Evolutionary conservation across 2,888 invertebrate genomes (phyloP).

Genomic region (Andrena flavipes): DNA sequence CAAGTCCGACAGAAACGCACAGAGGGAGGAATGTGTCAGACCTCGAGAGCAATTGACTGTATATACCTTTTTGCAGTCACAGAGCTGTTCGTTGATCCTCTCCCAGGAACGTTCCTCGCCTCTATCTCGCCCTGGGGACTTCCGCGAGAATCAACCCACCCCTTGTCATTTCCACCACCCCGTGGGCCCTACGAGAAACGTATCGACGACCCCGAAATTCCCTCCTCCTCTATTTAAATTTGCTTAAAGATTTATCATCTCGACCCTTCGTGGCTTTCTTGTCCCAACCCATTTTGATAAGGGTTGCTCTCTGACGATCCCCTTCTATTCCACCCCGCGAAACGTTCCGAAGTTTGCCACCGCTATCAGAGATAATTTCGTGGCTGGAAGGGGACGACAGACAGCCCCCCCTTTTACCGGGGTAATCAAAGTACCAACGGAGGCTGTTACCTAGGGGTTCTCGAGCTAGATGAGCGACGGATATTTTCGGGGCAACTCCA

Average conservation of each 20-base stretch:
- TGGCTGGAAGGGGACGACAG: conserved; percentile 19
- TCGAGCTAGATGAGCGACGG: conserved; percentile 3
- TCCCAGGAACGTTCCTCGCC: not conserved
- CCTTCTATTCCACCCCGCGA: conserved; percentile 26
- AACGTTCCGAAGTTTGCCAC: conserved; percentile 27
- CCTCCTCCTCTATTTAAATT: conserved; percentile 34
- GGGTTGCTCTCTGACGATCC: conserved; percentile 5
- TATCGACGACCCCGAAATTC: conserved; percentile 24
- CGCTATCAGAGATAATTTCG: conserved; percentile 50
- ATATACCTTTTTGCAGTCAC: not conserved
- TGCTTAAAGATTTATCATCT: conserved; percentile 63
- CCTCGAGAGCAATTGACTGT: conserved; percentile 39
- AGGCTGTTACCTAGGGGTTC: not conserved
- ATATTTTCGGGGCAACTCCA: conserved; percentile 18
- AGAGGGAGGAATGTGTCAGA: conserved; percentile 13
- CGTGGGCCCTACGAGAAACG: conserved; percentile 1
- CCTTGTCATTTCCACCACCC: conserved; percentile 34
- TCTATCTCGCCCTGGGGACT: conserved; percentile 50
- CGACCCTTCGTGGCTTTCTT: conserved; percentile 43
- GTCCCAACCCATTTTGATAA: conserved; percentile 30
- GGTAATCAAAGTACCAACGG: conserved; percentile 42
- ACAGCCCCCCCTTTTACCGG: not conserved
- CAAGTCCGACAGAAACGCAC: not conserved
- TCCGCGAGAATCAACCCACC: conserved; percentile 34
- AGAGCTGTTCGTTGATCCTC: conserved; percentile 9